phyloP scores from a whole-genome alignment of 2,797 vertebrate species.

The Rhadinocentrus ornatus region DNA sequence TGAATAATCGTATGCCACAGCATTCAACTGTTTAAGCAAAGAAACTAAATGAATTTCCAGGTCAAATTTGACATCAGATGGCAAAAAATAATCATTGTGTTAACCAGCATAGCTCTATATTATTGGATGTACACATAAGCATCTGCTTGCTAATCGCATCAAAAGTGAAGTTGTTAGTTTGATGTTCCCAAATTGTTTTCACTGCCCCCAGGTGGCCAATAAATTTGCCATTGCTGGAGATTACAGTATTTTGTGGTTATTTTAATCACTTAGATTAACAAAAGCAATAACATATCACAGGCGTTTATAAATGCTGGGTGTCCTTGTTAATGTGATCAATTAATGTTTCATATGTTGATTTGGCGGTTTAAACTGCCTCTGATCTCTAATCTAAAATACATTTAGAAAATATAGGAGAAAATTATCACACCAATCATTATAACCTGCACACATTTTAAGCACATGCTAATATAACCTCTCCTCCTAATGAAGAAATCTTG shows the following conservation, averaged over 20 bases:
- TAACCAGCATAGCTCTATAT: not conserved
- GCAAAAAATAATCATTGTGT: not conserved
- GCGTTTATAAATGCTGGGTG: too few relatives aligned
- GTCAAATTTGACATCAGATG: not conserved
- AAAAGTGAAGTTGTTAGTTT: conserved; percentile 5
- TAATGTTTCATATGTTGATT: not conserved
- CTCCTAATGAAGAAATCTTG: not conserved
- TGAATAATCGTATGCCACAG: not conserved
- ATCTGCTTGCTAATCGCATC: not conserved
- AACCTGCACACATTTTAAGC: not conserved
- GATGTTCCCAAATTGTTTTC: conserved; percentile 13
- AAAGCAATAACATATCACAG: too few relatives aligned
- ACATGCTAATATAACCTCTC: not conserved
- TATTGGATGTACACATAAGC: not conserved
- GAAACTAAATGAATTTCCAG: not conserved
- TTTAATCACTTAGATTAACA: not conserved
- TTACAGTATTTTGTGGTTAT: not conserved
- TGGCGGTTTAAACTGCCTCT: not conserved
- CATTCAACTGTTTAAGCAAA: not conserved
- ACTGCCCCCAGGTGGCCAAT: conserved; percentile 16
- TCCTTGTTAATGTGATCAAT: too few relatives aligned
- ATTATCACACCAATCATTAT: not conserved
- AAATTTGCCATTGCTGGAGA: not conserved
- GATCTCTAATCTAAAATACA: not conserved
- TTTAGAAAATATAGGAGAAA: not conserved